Conservation (phyloP, 1,140 invertebrate genomes). For the Orchestia grillus region DNA sequence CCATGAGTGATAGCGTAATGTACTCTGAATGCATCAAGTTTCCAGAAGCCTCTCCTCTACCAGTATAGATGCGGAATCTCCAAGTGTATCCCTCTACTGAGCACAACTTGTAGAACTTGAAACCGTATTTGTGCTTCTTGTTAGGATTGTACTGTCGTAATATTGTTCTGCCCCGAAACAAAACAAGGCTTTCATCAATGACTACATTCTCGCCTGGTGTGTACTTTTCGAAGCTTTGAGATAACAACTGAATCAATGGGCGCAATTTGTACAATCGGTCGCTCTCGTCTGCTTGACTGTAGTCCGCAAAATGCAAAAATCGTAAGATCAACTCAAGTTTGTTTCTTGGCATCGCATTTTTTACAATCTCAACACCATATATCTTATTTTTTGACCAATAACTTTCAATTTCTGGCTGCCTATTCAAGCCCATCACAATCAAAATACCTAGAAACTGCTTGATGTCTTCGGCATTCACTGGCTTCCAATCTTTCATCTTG, state of each 20-base stretch:
- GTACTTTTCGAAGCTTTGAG: slow-evolving; percentile 60
- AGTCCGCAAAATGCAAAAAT: slow-evolving; percentile 60
- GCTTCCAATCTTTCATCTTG: slow-evolving; percentile 57
- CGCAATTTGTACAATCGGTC: slow-evolving; percentile 61
- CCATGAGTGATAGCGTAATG: slow-evolving; percentile 22
- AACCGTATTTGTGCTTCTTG: slow-evolving; percentile 62
- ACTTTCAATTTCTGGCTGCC: slow-evolving; percentile 43
- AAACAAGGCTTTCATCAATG: slow-evolving; percentile 64
- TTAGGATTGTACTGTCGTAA: slow-evolving; percentile 61
- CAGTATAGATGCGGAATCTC: slow-evolving; percentile 58
- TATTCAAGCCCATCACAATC: slow-evolving; percentile 58
- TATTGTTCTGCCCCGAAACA: slow-evolving; percentile 62
- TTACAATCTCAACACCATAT: slow-evolving; percentile 49
- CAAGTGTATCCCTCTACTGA: slow-evolving; percentile 60
- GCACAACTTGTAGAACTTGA: slow-evolving; percentile 64
- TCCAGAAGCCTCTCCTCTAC: slow-evolving; percentile 45
- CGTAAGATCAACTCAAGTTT: slow-evolving; percentile 59
- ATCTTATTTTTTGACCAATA: slow-evolving; percentile 59
- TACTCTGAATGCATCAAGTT: slow-evolving; percentile 40
- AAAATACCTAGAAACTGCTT: slow-evolving; percentile 58
- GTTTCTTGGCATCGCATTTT: slow-evolving; percentile 59
- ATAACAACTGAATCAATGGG: slow-evolving; percentile 53
- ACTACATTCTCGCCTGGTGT: slow-evolving; percentile 60
- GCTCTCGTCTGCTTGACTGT: slow-evolving; percentile 52
- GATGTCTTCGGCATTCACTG: slow-evolving; percentile 56